phyloP scores from a whole-genome alignment of 2,888 invertebrate species.

The Drosophila atripex region DNA sequence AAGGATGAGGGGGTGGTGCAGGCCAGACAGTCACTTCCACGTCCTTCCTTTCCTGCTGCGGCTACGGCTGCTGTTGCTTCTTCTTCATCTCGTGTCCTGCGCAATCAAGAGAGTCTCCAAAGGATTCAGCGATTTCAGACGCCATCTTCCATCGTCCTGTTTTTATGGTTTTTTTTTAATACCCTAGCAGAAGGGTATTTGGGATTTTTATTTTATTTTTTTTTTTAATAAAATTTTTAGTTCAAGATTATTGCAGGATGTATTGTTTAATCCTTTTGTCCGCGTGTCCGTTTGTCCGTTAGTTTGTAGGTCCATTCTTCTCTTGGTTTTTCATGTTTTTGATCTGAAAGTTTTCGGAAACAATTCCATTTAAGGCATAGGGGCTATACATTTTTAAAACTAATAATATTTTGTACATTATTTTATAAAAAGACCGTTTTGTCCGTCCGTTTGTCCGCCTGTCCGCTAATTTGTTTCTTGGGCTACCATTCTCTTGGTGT shows the following conservation, averaged over 20 bases:
- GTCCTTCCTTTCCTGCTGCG: conserved; percentile 5
- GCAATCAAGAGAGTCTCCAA: conserved; percentile 51
- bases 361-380: too few species aligned
- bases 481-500: too few species aligned
- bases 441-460: too few species aligned
- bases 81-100: conserved; percentile 27
- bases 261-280: too few species aligned
- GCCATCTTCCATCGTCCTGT: conserved; percentile 14
- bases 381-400: too few species aligned
- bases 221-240: too few species aligned
- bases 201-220: background rate
- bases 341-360: background rate
- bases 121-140: conserved; percentile 29
- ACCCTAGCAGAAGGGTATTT: background rate
- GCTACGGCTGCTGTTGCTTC: conserved; percentile 1
- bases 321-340: background rate
- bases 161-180: background rate
- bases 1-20: background rate
- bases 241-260: too few species aligned
- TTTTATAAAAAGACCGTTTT: too few species aligned
- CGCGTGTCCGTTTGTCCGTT: too few species aligned
- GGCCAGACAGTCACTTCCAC: conserved; percentile 33
- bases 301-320: background rate
- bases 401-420: too few species aligned
- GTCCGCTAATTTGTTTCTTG: too few species aligned